Base-by-base conservation (phyloP, 2,888 invertebrate species). In the Altica lythri region DNA sequence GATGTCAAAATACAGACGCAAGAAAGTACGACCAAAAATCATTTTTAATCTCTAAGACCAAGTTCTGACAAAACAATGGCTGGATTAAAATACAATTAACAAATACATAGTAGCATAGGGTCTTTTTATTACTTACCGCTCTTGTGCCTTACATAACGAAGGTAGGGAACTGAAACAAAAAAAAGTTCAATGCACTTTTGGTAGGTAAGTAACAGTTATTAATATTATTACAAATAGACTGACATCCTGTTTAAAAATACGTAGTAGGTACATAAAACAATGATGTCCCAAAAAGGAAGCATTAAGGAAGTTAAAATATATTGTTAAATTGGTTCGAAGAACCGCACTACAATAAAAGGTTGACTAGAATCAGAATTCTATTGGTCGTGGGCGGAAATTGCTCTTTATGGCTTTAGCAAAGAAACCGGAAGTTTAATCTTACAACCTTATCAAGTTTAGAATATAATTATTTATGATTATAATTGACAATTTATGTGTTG, bases 251-350 rank as follows among this genome's bases (percentile, higher is more conserved):
- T 56, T 56, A 56, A 55, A 54, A 56, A 44, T 22, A 29, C 19
- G 44, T 46, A 46, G 6, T 14, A 38, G 38, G 10, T 38, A 19
- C 38, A 48, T 50, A 53, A 59, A 53, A 59, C 59, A 56, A 56
- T 56, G 52, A 27, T 27, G 42, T 47, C 43, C 59, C 43, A 22
- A 54, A 38, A 59, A 52, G 59, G 59, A 59, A 59, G 54, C 52
- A 46, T 37, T 45, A 49, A 59, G 59, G 56, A 55, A 55, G 50
- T 55, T 18, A 4, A 25, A 43, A 45, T 44, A 40, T 44, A 54
- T 56, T 59, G 59, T 56, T 56, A 49, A 59, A 56, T 59, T 55
- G 51, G 53, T 40, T 40, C 40, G 40, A 13, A 22, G 22, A 40
- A 25, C 3, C 10, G 18, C 6, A 38, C 30, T 22, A 12, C 16